Conservation (phyloP, 2,888 invertebrate genomes). For the Agrochola litura region DNA sequence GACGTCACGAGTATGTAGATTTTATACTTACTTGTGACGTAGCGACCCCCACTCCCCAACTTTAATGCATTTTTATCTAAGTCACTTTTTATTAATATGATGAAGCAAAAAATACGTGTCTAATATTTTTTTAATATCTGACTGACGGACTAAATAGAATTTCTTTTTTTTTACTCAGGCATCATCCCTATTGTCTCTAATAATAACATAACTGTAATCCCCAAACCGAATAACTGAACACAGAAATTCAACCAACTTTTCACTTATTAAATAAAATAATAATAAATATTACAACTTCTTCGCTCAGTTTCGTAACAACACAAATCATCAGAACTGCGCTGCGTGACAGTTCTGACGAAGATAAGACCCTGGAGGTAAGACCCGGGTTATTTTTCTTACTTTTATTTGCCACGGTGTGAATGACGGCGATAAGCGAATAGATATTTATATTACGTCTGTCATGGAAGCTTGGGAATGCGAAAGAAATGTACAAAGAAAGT, state of each 20-base stretch:
- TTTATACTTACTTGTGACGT: too few relatives aligned
- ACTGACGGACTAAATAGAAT: too few relatives aligned
- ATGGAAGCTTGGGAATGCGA: not conserved
- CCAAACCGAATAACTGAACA: constrained; percentile 8
- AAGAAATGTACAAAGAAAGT: not conserved
- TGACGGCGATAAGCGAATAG: constrained; percentile 45
- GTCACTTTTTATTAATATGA: too few relatives aligned
- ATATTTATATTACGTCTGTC: constrained; percentile 37
- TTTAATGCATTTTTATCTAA: too few relatives aligned
- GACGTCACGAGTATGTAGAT: too few relatives aligned
- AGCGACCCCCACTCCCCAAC: too few relatives aligned
- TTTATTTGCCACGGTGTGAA: constrained; percentile 57
- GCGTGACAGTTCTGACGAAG: constrained; percentile 76
- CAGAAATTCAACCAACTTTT: constrained; percentile 35
- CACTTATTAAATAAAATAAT: constrained; percentile 52
- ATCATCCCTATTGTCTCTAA: too few relatives aligned
- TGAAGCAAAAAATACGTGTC: too few relatives aligned
- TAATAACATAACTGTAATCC: not conserved
- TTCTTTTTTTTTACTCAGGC: too few relatives aligned
- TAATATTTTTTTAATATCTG: too few relatives aligned
- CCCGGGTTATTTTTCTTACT: constrained; percentile 78
- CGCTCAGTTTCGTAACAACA: constrained; percentile 61
- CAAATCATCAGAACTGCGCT: constrained; percentile 79
- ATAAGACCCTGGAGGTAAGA: constrained; percentile 79
- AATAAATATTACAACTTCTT: constrained; percentile 38